These are phyloP conservation scores for Globicephala melas DNA, from an alignment of 2,113 vertebrate species.

Conservation along the genomic window DNA sequence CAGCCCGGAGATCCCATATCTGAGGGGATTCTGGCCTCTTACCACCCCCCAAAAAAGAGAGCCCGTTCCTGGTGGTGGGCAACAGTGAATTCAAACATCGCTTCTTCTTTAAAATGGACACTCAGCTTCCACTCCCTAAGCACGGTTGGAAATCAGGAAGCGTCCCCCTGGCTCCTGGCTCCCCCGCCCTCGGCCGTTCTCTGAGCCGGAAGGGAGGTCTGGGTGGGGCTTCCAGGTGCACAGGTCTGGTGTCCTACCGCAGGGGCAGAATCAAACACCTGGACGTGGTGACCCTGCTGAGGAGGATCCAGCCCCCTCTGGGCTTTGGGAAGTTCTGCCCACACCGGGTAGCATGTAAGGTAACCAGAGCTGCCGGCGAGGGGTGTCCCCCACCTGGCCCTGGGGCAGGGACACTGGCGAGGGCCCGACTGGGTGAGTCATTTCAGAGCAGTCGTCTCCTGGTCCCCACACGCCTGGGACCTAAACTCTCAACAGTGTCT, in stretches of 20 bases:
- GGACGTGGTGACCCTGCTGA: conserved; percentile 96
- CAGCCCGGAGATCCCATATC: background rate
- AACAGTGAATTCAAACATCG: background rate
- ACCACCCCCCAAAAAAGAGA: rapidly evolving
- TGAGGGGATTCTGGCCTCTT: background rate
- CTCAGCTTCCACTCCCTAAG: background rate
- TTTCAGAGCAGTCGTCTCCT: background rate
- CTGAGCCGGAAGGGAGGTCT: background rate
- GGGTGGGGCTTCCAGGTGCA: rapidly evolving
- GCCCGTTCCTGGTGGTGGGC: background rate
- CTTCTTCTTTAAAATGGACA: background rate
- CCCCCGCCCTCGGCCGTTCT: background rate
- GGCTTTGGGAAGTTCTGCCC: conserved; percentile 99
- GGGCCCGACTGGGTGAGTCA: rapidly evolving
- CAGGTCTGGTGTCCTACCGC: background rate
- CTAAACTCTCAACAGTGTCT: rapidly evolving
- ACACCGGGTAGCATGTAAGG: conserved; percentile 96
- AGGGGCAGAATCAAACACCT: conserved; percentile 98
- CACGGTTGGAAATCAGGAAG: background rate
- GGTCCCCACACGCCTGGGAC: background rate
- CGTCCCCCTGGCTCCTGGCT: background rate
- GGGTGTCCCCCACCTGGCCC: background rate
- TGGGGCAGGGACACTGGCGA: background rate
- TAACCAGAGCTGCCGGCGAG: conserved; percentile 54
- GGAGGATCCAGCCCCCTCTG: conserved; percentile 95